A percentile compares a stretch with the other conserved stretches of the same genome.
phyloP scores from a whole-genome alignment of 2,888 invertebrate genomes.

The Chrysolina oricalcia region DNA sequence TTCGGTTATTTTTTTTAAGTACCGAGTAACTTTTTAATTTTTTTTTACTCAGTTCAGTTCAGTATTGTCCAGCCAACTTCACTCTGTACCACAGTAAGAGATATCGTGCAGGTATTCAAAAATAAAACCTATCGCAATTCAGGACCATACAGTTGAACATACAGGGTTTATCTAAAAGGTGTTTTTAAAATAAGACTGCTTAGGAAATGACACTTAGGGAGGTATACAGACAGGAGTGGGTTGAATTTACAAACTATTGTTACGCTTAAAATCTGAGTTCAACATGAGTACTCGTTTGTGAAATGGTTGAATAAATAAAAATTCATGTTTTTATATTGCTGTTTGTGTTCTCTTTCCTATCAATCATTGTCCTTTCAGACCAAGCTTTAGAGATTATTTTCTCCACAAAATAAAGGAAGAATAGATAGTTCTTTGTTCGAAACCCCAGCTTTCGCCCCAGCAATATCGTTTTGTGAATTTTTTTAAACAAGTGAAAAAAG shows the following conservation, averaged over 20 bases:
- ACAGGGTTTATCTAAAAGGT: constrained; percentile 69
- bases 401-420: too few relatives aligned
- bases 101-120: constrained; percentile 2
- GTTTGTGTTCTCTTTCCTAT: constrained; percentile 25
- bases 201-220: constrained; percentile 69
- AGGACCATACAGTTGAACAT: constrained; percentile 69
- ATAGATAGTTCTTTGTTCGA: too few relatives aligned
- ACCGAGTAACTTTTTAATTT: neutral
- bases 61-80: constrained; percentile 2
- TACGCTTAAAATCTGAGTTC: constrained; percentile 71
- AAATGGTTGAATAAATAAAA: constrained; percentile 69
- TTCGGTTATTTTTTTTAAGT: neutral
- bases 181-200: constrained; percentile 69
- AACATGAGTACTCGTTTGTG: constrained; percentile 70
- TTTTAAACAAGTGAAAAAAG: too few relatives aligned
- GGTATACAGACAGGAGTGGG: constrained; percentile 65
- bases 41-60: neutral
- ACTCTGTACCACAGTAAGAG: constrained; percentile 41
- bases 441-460: too few relatives aligned
- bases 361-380: constrained; percentile 16
- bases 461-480: too few relatives aligned
- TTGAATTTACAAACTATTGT: constrained; percentile 62
- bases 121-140: constrained; percentile 47
- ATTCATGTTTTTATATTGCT: constrained; percentile 68
- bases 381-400: too few relatives aligned